Conservation (phyloP, 2,113 vertebrate species). For the Acrocephalus kingi region DNA sequence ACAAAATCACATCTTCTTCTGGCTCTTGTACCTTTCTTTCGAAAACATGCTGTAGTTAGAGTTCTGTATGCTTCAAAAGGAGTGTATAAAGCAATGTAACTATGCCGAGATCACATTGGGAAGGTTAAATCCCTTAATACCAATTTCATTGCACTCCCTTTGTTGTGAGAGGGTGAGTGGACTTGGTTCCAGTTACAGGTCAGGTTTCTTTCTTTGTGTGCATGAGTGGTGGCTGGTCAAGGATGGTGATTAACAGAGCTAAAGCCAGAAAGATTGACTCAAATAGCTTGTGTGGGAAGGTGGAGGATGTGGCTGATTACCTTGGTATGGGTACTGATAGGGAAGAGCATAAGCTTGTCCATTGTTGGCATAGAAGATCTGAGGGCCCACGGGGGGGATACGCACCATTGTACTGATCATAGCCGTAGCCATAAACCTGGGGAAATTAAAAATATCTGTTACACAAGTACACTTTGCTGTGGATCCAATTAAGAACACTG, state of each 20-base stretch:
- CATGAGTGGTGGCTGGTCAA: background rate
- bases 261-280: background rate
- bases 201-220: background rate
- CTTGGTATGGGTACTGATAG: constrained; percentile 77
- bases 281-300: background rate
- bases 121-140: background rate
- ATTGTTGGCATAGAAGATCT: constrained; percentile 73
- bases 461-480: background rate
- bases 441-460: background rate
- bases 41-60: background rate
- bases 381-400: constrained; percentile 67
- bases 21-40: background rate
- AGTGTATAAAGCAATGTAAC: background rate
- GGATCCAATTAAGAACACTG: background rate
- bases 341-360: constrained; percentile 77
- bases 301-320: constrained; percentile 44
- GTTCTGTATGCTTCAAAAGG: background rate
- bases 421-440: constrained; percentile 78
- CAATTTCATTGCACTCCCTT: background rate
- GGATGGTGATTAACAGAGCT: background rate
- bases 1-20: background rate
- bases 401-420: constrained; percentile 57
- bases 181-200: background rate
- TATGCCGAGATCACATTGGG: background rate
- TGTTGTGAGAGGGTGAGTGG: background rate